These are phyloP conservation scores for Catharus fuscescens DNA, from an alignment of 2,113 vertebrate species.

Conservation along the genomic window DNA sequence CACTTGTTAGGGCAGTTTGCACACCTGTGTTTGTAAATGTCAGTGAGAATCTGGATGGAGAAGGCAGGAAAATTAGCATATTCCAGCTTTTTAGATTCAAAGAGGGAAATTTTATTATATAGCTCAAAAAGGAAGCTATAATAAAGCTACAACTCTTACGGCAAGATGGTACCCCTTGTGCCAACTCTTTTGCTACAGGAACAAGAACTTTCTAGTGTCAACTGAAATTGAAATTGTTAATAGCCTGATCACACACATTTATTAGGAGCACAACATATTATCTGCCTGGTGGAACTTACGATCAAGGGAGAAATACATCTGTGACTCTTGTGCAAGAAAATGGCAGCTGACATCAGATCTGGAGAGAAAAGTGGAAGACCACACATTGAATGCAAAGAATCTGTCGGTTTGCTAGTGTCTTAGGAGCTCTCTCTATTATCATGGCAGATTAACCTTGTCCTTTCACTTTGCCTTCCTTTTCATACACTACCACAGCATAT, in stretches of 20 bases:
- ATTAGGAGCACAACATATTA: neutral
- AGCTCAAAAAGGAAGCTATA: neutral
- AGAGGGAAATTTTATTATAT: neutral
- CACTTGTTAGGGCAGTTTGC: neutral
- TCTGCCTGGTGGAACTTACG: neutral
- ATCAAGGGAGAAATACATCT: neutral
- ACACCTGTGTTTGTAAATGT: neutral
- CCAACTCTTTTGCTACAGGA: neutral
- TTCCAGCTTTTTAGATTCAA: neutral
- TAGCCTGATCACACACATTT: neutral
- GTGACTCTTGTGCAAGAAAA: neutral
- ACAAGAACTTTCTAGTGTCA: neutral
- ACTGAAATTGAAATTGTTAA: neutral
- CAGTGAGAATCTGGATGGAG: neutral
- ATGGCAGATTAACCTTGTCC: neutral
- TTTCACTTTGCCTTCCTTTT: neutral
- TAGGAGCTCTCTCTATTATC: neutral
- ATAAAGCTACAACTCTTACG: neutral
- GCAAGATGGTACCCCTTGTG: neutral
- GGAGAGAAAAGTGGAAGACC: neutral
- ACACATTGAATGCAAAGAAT: neutral
- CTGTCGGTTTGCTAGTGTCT: too few species aligned
- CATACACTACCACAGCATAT: neutral
- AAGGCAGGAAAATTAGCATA: neutral
- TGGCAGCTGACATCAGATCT: accelerated